Conservation (phyloP, 2,797 vertebrate genomes). For the Sternotherus odoratus region DNA sequence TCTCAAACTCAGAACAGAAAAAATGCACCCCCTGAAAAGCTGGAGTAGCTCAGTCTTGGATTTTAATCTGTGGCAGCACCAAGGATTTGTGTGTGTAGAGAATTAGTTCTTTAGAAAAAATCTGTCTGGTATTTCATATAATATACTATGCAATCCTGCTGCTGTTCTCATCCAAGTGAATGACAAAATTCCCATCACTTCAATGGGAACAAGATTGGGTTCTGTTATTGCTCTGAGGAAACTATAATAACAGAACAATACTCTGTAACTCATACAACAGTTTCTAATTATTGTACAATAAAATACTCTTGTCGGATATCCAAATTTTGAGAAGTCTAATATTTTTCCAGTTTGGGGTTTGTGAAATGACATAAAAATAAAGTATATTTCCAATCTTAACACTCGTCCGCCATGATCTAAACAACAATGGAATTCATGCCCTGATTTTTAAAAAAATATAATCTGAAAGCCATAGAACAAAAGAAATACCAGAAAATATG, state of each 20-base stretch:
- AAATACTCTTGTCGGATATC: background rate
- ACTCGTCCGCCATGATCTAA: background rate
- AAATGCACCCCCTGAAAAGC: background rate
- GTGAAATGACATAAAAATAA: background rate
- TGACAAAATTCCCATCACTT: conserved; percentile 3
- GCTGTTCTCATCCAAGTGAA: background rate
- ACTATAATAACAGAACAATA: background rate
- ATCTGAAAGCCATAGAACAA: conserved; percentile 40
- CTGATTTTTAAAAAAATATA: conserved; percentile 26
- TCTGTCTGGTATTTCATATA: background rate
- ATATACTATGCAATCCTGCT: background rate
- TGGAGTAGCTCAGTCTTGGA: background rate
- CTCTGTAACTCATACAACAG: fast-evolving
- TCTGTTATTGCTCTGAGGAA: background rate
- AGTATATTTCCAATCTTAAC: background rate
- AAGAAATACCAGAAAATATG: conserved; percentile 45
- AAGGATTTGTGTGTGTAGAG: background rate
- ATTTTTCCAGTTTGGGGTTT: conserved; percentile 55
- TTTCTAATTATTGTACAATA: background rate
- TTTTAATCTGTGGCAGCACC: background rate
- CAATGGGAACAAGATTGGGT: background rate
- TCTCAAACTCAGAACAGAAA: conserved; percentile 27
- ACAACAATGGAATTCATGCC: conserved; percentile 39
- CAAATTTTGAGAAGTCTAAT: conserved; percentile 5
- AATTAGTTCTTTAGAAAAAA: background rate